phyloP scores from a whole-genome alignment of 2,888 invertebrate species.

The Sclerodermus sp. region DNA sequence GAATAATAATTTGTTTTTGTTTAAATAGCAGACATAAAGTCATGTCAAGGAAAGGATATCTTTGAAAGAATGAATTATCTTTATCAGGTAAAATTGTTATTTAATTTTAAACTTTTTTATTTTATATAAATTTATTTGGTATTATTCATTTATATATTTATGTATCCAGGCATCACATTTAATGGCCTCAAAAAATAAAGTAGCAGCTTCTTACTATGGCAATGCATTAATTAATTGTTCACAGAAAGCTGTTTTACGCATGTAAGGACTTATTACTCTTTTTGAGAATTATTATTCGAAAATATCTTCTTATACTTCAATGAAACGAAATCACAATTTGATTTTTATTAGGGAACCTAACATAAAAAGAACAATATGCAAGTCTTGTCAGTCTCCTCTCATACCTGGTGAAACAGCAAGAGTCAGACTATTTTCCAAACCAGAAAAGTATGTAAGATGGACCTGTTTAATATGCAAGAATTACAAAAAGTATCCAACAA shows the following conservation, averaged over 20 bases:
- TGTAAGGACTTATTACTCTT: too few relatives aligned
- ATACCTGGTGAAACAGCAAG: slow-evolving; percentile 61
- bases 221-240: slow-evolving; percentile 62
- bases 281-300: neutral
- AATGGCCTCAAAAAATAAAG: slow-evolving; percentile 55
- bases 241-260: slow-evolving; percentile 65
- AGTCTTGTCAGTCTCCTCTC: slow-evolving; percentile 62
- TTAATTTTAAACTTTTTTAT: neutral
- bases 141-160: neutral
- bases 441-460: slow-evolving; percentile 58
- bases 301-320: neutral
- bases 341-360: slow-evolving; percentile 61
- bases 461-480: slow-evolving; percentile 58
- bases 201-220: slow-evolving; percentile 62
- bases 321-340: neutral
- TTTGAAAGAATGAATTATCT: slow-evolving; percentile 72
- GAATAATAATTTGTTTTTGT: neutral
- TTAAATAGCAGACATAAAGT: slow-evolving; percentile 47
- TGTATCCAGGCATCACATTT: slow-evolving; percentile 61
- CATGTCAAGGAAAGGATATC: slow-evolving; percentile 68
- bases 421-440: slow-evolving; percentile 60
- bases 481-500: slow-evolving; percentile 53
- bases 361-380: slow-evolving; percentile 65
- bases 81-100: slow-evolving; percentile 62
- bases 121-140: neutral